Conservation (phyloP, 2,113 vertebrate genomes). For the Centropristis striata region DNA sequence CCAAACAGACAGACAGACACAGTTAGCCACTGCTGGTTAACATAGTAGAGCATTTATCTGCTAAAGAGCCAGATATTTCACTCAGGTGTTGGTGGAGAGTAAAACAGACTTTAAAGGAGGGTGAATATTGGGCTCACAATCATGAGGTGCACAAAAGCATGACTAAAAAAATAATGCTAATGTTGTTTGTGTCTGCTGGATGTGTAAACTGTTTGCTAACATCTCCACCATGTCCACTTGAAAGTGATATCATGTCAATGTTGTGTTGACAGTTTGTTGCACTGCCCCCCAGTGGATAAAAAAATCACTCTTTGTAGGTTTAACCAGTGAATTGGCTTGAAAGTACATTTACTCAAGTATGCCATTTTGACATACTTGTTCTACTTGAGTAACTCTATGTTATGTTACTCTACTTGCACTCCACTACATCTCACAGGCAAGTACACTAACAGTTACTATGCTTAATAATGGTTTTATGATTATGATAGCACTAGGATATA, state of each 20-base stretch:
- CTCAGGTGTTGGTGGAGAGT: neutral
- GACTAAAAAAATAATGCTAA: neutral
- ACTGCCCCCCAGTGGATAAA: neutral
- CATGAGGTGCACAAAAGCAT: neutral
- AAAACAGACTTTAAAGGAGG: neutral
- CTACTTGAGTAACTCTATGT: no score
- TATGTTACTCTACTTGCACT: no score
- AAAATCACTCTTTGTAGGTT: neutral
- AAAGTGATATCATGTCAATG: neutral
- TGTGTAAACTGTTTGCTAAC: neutral
- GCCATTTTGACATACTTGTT: no score
- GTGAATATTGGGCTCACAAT: neutral
- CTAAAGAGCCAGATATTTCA: neutral
- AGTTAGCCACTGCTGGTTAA: neutral
- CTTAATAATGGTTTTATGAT: no score
- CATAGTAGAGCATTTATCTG: neutral
- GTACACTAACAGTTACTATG: no score
- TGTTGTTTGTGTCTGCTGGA: neutral
- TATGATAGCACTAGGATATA: no score
- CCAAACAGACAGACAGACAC: neutral
- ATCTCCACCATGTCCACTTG: no score
- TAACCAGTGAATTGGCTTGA: no score
- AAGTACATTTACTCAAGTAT: no score
- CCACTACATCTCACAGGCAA: no score
- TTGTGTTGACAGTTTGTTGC: neutral